phyloP scores from a whole-genome alignment of 2,797 vertebrate species.

The Bradypus variegatus region DNA sequence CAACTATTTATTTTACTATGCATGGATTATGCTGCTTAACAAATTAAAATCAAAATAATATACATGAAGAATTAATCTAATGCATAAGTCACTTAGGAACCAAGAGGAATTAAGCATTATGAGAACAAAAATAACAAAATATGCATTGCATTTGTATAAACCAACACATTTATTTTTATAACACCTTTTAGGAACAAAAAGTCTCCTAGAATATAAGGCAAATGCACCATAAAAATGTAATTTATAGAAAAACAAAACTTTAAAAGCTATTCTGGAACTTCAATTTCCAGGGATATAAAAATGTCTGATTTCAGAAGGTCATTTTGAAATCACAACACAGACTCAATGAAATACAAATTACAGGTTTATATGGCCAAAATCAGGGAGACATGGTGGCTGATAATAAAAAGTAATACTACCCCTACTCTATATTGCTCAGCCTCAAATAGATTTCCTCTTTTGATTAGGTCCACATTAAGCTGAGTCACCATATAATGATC shows the following conservation, averaged over 20 bases:
- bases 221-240: conserved; percentile 43
- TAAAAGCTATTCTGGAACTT: conserved; percentile 33
- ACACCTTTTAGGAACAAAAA: conserved; percentile 46
- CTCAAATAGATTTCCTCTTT: background rate
- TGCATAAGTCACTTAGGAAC: background rate
- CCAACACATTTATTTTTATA: conserved; percentile 54
- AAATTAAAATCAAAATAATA: background rate
- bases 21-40: background rate
- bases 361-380: background rate
- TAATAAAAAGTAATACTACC: background rate
- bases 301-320: conserved; percentile 43
- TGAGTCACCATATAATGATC: background rate
- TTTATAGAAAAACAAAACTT: conserved; percentile 52
- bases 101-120: background rate
- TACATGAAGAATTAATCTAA: conserved; percentile 7
- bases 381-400: background rate
- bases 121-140: background rate
- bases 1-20: conserved; percentile 21
- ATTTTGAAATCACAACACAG: background rate
- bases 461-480: background rate
- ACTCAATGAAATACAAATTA: background rate
- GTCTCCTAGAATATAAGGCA: conserved; percentile 35
- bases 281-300: conserved; percentile 36
- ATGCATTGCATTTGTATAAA: conserved; percentile 42
- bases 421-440: background rate